Conservation (phyloP, 2,113 vertebrate genomes). For the Heteronetta atricapilla region DNA sequence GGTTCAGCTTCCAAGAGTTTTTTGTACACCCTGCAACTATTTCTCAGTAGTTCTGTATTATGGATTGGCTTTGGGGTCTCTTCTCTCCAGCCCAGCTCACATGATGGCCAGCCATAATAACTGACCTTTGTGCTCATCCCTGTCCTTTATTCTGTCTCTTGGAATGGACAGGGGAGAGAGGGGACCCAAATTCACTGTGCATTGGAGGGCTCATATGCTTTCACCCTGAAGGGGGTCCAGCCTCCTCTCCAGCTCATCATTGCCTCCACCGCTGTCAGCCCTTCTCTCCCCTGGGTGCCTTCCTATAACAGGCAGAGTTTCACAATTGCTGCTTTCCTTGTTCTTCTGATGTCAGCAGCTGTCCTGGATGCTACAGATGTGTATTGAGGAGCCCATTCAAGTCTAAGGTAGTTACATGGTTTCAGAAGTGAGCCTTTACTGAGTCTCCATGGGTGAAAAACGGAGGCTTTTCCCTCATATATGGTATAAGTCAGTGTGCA, state of each 20-base stretch:
- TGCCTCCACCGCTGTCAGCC: not conserved
- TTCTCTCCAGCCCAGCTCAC: not conserved
- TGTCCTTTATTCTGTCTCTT: not conserved
- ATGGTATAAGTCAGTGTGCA: not conserved
- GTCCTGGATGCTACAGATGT: not conserved
- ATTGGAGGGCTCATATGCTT: rapidly evolving
- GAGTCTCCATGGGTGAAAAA: not conserved
- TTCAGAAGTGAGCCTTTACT: not conserved
- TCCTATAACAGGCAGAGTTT: not conserved
- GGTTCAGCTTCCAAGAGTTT: not conserved
- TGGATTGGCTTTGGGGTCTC: not conserved
- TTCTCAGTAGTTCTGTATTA: not conserved
- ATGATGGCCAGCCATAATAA: not conserved
- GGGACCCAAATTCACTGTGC: not conserved
- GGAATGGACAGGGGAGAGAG: not conserved
- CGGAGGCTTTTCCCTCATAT: rapidly evolving
- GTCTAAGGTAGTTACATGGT: not conserved
- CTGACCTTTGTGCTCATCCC: not conserved
- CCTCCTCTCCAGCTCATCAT: not conserved
- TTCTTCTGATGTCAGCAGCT: not conserved
- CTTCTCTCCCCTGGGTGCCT: not conserved
- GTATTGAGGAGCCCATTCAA: not conserved
- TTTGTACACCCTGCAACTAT: not conserved
- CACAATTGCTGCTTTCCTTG: not conserved
- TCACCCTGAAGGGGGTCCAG: not conserved